These are phyloP conservation scores for Habrosyne pyritoides DNA, from an alignment of 2,888 invertebrate species.

Conservation along the genomic window DNA sequence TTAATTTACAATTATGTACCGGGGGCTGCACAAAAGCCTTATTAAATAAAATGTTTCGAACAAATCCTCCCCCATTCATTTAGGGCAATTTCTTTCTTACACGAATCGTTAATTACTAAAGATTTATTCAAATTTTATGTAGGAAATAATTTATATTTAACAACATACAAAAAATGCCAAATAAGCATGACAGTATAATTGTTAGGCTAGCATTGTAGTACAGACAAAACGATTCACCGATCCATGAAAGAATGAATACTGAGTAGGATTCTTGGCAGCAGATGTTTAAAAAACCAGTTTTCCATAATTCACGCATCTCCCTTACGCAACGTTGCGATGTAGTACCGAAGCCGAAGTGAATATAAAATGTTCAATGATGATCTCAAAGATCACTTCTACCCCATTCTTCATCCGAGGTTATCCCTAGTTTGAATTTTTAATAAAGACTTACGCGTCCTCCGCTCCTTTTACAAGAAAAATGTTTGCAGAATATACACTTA, in stretches of 20 bases:
- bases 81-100: slow-evolving; percentile 58
- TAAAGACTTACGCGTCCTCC: slow-evolving; percentile 44
- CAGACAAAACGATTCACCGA: background rate
- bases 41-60: slow-evolving; percentile 77
- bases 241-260: background rate
- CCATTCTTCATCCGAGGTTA: slow-evolving; percentile 39
- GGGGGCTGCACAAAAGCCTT: slow-evolving; percentile 68
- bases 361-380: slow-evolving; percentile 69
- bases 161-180: background rate
- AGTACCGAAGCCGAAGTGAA: slow-evolving; percentile 56
- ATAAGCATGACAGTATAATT: background rate
- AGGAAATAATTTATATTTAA: background rate
- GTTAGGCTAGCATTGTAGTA: background rate
- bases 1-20: slow-evolving; percentile 79
- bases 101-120: slow-evolving; percentile 55
- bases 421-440: slow-evolving; percentile 60
- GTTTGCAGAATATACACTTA: slow-evolving; percentile 46
- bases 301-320: slow-evolving; percentile 37
- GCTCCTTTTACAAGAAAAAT: slow-evolving; percentile 42
- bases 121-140: slow-evolving; percentile 29
- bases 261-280: slow-evolving; percentile 4
- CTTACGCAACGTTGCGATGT: slow-evolving; percentile 34
- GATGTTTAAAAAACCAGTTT: slow-evolving; percentile 32
- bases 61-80: slow-evolving; percentile 58
- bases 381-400: slow-evolving; percentile 54